Base-by-base conservation (phyloP, 2,113 vertebrate species). In the Abramis brama region DNA sequence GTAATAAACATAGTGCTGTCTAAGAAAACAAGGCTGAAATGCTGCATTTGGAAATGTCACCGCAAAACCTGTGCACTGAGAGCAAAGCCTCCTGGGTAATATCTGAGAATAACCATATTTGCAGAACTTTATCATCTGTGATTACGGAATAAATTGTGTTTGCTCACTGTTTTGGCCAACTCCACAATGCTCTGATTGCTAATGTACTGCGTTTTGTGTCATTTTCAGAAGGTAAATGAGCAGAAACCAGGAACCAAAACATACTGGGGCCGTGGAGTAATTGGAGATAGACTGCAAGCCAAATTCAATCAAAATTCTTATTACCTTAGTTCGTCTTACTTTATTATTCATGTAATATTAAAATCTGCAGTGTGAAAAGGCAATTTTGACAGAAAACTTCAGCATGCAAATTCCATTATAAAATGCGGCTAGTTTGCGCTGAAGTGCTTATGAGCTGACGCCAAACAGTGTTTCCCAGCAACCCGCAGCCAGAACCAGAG, bases 221-320 rank as follows among this genome's bases (percentile, higher is more conserved):
- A 25, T 70, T 82, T 70, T 82, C 62, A 52, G 55, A 50, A 43
- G n/a, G 6, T 55, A 50, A 70, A 36, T 82, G 45, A 82, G 64
- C 25, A 82, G 45, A 82, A 70, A 52, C 80, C 80, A 70, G 80
- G 45, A 70, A 70, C 43, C 80, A 55, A 82, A 82, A 82, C 64
- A 55, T 55, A 68, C 80, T n/a, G 80, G 59, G 45, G 79, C 79
- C 25, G 2, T 2, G 0, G 39, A 45, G 79, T 82, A 82, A 82
- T 52, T 17, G 80, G 27, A 82, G 64, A 70, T 36, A 70, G 80
- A 82, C 64, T 52, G 80, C 43, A 36, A 70, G 80, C 45, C 80
- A 82, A 82, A 82, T 82, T 82, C 80, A 82, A 82, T 82, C 80
- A 82, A 82, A 82, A 82, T 55, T 82, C 80, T n/a, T 82, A 82